phyloP scores from a whole-genome alignment of 2,888 invertebrate genomes.

The Cephus spinipes region DNA sequence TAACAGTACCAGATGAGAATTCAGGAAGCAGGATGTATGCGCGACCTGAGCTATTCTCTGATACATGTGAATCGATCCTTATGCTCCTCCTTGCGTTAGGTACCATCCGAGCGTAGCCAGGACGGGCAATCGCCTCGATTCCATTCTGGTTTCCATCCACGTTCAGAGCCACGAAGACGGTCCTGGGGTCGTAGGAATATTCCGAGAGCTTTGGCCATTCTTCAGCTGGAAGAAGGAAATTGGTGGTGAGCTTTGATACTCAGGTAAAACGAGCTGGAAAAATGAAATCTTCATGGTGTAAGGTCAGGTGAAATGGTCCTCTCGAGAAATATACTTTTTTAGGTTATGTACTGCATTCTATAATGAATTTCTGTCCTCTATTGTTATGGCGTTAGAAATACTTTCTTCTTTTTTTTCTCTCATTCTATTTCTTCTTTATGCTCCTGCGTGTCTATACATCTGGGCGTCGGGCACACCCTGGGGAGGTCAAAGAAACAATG shows the following conservation, averaged over 20 bases:
- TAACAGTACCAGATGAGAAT: neutral
- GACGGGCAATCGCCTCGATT: neutral
- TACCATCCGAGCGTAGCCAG: neutral
- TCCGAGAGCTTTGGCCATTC: neutral
- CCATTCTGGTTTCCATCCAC: neutral
- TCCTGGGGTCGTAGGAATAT: neutral
- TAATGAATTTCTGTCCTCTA: neutral
- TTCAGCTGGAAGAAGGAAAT: neutral
- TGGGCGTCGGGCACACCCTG: neutral
- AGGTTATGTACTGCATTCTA: neutral
- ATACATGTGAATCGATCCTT: neutral
- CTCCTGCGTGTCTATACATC: neutral
- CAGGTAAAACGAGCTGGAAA: neutral
- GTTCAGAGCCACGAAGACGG: neutral
- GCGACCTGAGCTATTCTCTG: neutral
- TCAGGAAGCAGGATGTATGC: neutral
- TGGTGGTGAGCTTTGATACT: neutral
- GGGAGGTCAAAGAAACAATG: neutral
- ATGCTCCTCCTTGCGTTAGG: neutral
- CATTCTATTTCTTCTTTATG: neutral
- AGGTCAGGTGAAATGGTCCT: neutral
- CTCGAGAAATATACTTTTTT: neutral
- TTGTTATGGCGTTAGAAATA: neutral
- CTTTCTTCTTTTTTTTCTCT: neutral
- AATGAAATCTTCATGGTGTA: neutral